Conservation (phyloP, 2,797 vertebrate species). For the Anabacerthia variegaticeps region DNA sequence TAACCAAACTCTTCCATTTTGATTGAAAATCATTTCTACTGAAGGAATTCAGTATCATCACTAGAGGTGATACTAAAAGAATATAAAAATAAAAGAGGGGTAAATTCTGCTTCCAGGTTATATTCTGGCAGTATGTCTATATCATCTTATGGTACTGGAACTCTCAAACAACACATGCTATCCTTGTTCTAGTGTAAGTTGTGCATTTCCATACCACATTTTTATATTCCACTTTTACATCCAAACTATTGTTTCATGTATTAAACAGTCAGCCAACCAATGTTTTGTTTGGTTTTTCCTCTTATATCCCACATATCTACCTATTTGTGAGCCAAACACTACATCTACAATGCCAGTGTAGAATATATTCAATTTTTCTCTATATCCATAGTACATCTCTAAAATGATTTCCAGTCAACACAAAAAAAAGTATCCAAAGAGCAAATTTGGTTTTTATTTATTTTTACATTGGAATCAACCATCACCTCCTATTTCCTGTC, state of each 20-base stretch:
- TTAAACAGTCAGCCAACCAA: background rate
- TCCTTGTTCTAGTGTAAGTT: background rate
- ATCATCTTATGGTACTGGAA: background rate
- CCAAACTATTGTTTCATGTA: background rate
- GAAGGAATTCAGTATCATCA: background rate
- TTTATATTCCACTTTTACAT: background rate
- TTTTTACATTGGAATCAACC: background rate
- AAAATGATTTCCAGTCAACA: background rate
- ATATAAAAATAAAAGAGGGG: background rate
- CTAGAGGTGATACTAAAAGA: background rate
- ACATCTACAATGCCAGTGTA: background rate
- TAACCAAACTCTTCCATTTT: background rate
- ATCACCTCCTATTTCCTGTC: background rate
- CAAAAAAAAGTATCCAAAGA: background rate
- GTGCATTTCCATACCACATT: background rate
- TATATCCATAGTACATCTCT: background rate
- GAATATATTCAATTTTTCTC: background rate
- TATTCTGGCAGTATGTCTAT: background rate
- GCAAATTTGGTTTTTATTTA: background rate
- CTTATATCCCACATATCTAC: background rate
- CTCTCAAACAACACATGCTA: background rate
- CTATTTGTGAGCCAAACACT: background rate
- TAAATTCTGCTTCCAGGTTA: background rate
- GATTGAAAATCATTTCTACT: background rate
- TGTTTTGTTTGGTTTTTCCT: background rate